Percentiles rank a stretch among this genome's conserved stretches.
phyloP scores from a whole-genome alignment of 2,888 invertebrate genomes.

The Eubasilissa splendida region DNA sequence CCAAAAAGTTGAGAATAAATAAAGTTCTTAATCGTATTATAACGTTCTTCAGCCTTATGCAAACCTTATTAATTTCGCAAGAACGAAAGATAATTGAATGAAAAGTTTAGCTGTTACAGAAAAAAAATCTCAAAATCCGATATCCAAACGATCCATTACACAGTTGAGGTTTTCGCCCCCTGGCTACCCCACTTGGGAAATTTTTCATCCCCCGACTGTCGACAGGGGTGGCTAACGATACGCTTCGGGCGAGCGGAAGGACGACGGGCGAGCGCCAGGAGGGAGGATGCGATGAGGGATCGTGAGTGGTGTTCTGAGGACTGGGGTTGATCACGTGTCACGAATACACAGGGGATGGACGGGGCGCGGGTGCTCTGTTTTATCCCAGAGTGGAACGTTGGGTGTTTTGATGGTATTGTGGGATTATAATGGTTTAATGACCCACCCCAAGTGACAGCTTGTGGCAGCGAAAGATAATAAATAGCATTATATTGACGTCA shows the following conservation, averaged over 20 bases:
- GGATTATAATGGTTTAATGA: conserved; percentile 7
- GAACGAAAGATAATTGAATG: too few relatives aligned
- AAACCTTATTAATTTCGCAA: too few relatives aligned
- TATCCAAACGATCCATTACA: conserved; percentile 5
- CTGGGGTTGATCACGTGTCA: conserved; percentile 19
- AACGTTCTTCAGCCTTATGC: too few relatives aligned
- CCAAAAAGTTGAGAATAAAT: too few relatives aligned
- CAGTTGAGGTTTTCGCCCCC: conserved; percentile 7
- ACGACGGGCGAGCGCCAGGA: background rate
- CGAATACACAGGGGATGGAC: background rate
- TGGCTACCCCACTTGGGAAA: conserved; percentile 19
- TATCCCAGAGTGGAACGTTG: background rate
- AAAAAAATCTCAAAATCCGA: background rate
- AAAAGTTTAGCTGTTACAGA: too few relatives aligned
- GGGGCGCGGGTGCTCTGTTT: background rate
- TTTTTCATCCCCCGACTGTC: conserved; percentile 10
- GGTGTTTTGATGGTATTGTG: background rate
- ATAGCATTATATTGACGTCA: background rate
- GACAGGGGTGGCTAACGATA: background rate
- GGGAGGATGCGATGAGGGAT: background rate
- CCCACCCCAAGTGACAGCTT: conserved; percentile 9
- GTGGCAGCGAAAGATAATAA: background rate
- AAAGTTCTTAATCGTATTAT: too few relatives aligned
- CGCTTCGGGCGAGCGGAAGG: background rate
- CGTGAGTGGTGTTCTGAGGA: background rate